phyloP scores from a whole-genome alignment of 2,797 vertebrate species.

The Merluccius polli region DNA sequence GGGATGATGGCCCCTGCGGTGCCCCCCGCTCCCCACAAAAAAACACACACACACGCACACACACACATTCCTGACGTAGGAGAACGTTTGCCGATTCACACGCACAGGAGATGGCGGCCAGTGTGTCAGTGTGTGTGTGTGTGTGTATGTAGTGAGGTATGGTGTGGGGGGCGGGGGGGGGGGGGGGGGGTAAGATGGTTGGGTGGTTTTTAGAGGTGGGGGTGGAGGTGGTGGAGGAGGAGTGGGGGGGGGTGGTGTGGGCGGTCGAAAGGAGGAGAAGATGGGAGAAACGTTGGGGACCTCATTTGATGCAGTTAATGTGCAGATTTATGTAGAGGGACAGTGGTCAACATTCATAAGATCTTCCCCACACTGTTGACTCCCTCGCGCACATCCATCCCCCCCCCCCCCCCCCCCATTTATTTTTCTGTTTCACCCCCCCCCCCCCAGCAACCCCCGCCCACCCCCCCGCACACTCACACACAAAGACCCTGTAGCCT shows the following conservation, averaged over 20 bases:
- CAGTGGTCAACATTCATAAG: slow-evolving; percentile 78
- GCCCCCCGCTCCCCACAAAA: too few relatives aligned
- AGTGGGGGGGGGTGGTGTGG: slow-evolving; percentile 21
- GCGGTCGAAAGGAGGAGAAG: slow-evolving; percentile 54
- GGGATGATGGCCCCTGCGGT: too few relatives aligned
- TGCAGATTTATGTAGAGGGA: slow-evolving; percentile 81
- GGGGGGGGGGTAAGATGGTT: slow-evolving; percentile 72
- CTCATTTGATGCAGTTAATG: slow-evolving; percentile 80
- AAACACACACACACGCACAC: too few relatives aligned
- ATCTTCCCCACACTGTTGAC: slow-evolving; percentile 51
- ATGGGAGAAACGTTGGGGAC: slow-evolving; percentile 58
- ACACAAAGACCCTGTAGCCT: slow-evolving; percentile 39
- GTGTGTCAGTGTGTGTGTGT: too few relatives aligned
- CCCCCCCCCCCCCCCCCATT: slow-evolving; percentile 34
- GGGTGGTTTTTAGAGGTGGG: slow-evolving; percentile 43
- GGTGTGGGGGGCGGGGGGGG: slow-evolving; percentile 31
- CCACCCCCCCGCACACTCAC: slow-evolving; percentile 12
- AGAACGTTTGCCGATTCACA: too few relatives aligned
- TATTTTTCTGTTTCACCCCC: slow-evolving; percentile 23
- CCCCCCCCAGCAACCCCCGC: slow-evolving; percentile 22
- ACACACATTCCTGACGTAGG: too few relatives aligned
- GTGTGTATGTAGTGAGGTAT: too few relatives aligned
- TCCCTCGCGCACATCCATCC: slow-evolving; percentile 6
- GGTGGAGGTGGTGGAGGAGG: slow-evolving; percentile 51
- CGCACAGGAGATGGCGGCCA: too few relatives aligned